phyloP scores from a whole-genome alignment of 2,888 invertebrate species.

The Drosophila colorata region DNA sequence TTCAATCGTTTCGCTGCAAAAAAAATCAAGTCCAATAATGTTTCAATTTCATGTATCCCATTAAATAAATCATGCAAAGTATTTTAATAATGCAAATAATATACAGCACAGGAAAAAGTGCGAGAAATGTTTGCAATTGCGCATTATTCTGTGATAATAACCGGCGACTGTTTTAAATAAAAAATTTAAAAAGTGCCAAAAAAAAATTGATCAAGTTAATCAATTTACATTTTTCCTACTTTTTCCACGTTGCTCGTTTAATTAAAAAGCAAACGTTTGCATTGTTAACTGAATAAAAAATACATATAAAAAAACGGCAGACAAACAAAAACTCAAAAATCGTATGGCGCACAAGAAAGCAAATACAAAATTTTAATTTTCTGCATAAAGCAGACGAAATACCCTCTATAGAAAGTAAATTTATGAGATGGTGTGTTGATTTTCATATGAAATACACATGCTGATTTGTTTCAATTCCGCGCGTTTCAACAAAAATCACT shows the following conservation, averaged over 20 bases:
- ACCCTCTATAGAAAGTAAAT: conserved; percentile 2
- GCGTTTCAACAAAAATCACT: too few species aligned
- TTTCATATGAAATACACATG: not conserved
- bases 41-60: too few species aligned
- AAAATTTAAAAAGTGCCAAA: conserved; percentile 12
- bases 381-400: not conserved
- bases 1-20: too few species aligned
- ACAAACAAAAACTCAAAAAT: conserved; percentile 9
- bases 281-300: conserved; percentile 32
- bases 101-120: not conserved
- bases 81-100: too few species aligned
- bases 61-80: too few species aligned
- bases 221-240: not conserved
- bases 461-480: too few species aligned
- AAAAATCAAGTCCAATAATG: too few species aligned
- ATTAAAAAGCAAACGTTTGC: conserved; percentile 64
- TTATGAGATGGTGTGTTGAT: not conserved
- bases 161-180: conserved; percentile 5
- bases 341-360: not conserved
- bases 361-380: not conserved
- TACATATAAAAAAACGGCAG: not conserved
- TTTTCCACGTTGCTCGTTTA: conserved; percentile 21
- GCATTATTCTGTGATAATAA: conserved; percentile 5
- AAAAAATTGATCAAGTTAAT: conserved; percentile 34
- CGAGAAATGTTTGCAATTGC: conserved; percentile 3